phyloP scores from a whole-genome alignment of 2,888 invertebrate genomes.

The Entomobrya multifasciata region DNA sequence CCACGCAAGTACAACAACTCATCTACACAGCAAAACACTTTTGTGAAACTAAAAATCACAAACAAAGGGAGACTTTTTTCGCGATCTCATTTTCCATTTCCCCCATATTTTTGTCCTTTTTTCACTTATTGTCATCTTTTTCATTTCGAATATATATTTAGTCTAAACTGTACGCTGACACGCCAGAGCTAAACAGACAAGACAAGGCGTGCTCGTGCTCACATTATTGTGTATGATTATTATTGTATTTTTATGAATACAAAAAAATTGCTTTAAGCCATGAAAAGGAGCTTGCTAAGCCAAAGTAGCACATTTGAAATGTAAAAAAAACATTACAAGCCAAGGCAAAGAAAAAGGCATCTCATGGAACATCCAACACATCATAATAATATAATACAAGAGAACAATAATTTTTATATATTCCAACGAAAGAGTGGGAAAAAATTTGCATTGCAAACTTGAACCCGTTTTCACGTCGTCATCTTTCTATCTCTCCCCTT shows the following conservation, averaged over 20 bases:
- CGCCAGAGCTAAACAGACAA: slow-evolving; percentile 14
- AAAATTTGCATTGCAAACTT: slow-evolving; percentile 72
- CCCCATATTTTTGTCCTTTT: slow-evolving; percentile 9
- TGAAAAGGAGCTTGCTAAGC: slow-evolving; percentile 50
- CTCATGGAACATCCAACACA: slow-evolving; percentile 40
- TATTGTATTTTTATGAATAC: slow-evolving; percentile 47
- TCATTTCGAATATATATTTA: no score
- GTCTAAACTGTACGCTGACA: not conserved
- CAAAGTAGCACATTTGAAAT: slow-evolving; percentile 4
- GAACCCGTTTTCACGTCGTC: slow-evolving; percentile 71
- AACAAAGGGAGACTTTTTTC: slow-evolving; percentile 31
- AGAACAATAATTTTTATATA: slow-evolving; percentile 71
- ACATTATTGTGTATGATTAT: slow-evolving; percentile 39
- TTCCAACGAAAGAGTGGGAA: slow-evolving; percentile 17
- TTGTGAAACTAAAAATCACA: slow-evolving; percentile 40
- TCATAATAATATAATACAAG: slow-evolving; percentile 53
- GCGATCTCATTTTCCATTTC: not conserved
- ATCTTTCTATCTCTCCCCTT: slow-evolving; percentile 41
- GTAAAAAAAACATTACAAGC: slow-evolving; percentile 12
- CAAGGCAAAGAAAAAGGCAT: not conserved
- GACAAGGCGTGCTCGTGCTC: slow-evolving; percentile 23
- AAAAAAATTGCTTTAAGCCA: slow-evolving; percentile 47
- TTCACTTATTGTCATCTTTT: slow-evolving; percentile 52
- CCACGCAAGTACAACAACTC: no score
- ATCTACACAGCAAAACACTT: slow-evolving; percentile 7